These are phyloP conservation scores for Macrophya alboannulata DNA, from an alignment of 2,888 invertebrate species.

Conservation along the genomic window DNA sequence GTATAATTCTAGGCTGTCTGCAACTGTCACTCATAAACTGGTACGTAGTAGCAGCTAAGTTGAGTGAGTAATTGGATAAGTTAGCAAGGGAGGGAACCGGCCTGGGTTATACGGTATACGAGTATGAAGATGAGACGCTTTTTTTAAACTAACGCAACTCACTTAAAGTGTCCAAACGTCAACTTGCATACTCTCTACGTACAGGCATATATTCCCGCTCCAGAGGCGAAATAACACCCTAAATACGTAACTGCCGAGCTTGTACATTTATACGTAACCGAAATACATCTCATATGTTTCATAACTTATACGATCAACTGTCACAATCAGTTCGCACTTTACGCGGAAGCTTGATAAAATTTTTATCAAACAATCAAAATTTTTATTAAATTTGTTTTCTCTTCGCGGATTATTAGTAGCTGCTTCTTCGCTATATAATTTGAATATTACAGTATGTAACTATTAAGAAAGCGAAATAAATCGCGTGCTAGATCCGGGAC, in stretches of 20 bases:
- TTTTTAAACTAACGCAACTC: conserved; percentile 15
- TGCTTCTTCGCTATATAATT: too few relatives aligned
- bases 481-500: not conserved
- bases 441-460: not conserved
- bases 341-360: too few relatives aligned
- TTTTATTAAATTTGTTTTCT: too few relatives aligned
- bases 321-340: not conserved
- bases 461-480: not conserved
- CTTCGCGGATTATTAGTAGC: too few relatives aligned
- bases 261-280: not conserved
- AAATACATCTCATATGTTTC: conserved; percentile 22
- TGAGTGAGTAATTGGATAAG: conserved; percentile 52
- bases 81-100: conserved; percentile 20
- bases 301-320: conserved; percentile 6
- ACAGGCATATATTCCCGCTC: not conserved
- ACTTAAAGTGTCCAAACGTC: conserved; percentile 23
- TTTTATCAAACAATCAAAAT: too few relatives aligned
- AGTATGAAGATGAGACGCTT: not conserved
- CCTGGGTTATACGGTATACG: not conserved
- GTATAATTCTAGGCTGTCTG: conserved; percentile 36
- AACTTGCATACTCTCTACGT: not conserved
- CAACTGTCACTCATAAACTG: conserved; percentile 39
- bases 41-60: conserved; percentile 32
- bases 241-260: not conserved
- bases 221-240: not conserved